Evolutionary conservation across 1,140 invertebrate species (phyloP), one percentile per base, ranked within the genome.

Genomic region (Littorina saxatilis): DNA sequence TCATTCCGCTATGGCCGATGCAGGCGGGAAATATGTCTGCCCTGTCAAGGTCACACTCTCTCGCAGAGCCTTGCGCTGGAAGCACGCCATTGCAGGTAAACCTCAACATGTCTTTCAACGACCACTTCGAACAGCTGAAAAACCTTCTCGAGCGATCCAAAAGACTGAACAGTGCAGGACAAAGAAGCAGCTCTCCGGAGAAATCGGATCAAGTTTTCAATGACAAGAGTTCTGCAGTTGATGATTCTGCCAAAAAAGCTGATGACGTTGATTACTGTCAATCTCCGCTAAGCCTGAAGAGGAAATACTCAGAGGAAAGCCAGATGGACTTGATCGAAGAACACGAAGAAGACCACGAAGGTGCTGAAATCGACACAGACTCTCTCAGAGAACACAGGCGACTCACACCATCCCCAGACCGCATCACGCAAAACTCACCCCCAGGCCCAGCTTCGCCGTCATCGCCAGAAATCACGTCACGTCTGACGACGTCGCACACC

Each of bases 71-170:
- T 72, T 72, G 27, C 29, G 32, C 70, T 15, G 70, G 43, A 47
- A 17, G 43, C 58, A 7, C 7, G 7, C 58, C n/a, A 7, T 35
- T 23, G 23, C 11, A 39, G 13, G 15, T 43, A 11, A 35, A 73
- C 43, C 20, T 43, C 1, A 73, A 27, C 43, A 17, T 73, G 2
- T 29, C 70, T 27, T 73, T 73, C 40, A 17, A 73, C 40, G 70
- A 73, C 11, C 37, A 43, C 13, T 73, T 73, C 70, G 40, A 73
- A 27, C 39, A 50, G 40, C n/a, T 73, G 40, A 73, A 73, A 27
- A 20, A 50, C 39, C 0, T 5, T 50, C 43, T 37, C 9, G 17
- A 39, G 17, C 13, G 29, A 15, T 20, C 3, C 37, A 72, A 68
- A 13, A 39, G 5, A 7, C 15, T n/a, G 5, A 35, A 32, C 35